Evolutionary conservation across 2,797 vertebrate species (phyloP).

Genomic region (Myiotriccus ornatus): DNA sequence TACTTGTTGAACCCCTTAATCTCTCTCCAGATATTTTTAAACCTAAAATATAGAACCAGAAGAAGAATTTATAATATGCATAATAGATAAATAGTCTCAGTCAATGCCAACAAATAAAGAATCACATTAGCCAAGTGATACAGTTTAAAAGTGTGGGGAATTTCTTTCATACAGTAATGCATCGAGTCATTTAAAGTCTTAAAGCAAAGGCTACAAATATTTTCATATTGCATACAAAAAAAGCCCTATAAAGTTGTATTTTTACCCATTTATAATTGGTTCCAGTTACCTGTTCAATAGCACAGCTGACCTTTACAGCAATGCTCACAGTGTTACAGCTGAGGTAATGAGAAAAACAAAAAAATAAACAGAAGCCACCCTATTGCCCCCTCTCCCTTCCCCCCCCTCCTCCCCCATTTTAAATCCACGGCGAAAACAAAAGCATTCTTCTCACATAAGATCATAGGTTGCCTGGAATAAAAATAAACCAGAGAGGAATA

Average conservation of each 20-base stretch:
- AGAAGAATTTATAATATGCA: background rate
- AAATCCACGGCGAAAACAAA: slow-evolving; percentile 17
- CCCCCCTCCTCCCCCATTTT: background rate
- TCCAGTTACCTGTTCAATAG: background rate
- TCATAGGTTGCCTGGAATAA: background rate
- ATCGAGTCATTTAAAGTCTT: background rate
- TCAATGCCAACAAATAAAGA: background rate
- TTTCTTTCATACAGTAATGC: background rate
- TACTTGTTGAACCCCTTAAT: slow-evolving; percentile 61
- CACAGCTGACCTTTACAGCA: background rate
- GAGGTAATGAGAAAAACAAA: slow-evolving; percentile 1
- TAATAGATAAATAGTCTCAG: background rate
- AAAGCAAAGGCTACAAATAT: background rate
- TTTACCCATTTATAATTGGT: background rate
- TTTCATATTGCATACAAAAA: background rate
- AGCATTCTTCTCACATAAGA: slow-evolving; percentile 12
- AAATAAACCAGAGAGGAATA: background rate
- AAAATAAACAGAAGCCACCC: background rate
- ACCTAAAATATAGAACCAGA: slow-evolving; percentile 63
- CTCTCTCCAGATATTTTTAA: slow-evolving; percentile 59
- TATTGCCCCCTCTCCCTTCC: background rate
- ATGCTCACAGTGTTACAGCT: background rate
- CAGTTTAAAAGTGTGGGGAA: background rate
- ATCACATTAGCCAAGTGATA: background rate
- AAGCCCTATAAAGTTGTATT: background rate